Evolutionary conservation across 2,113 vertebrate genomes (phyloP).

Genomic region (Hepsetus odoe): DNA sequence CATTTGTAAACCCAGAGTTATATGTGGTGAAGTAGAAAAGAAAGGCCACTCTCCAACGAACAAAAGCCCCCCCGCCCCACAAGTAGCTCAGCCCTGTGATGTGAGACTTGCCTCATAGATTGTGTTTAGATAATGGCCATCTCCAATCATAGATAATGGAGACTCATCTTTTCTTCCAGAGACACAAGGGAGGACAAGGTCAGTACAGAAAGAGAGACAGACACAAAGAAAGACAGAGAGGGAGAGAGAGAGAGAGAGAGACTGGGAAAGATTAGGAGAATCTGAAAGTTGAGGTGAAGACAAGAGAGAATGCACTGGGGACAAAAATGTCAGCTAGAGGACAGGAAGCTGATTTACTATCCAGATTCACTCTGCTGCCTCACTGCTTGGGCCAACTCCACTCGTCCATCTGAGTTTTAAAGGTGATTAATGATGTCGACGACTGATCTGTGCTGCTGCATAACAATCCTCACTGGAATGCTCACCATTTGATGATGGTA

Average conservation of each 20-base stretch:
- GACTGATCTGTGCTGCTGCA: constrained; percentile 8
- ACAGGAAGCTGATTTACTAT: constrained; percentile 43
- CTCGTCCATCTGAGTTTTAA: constrained; percentile 22
- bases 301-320: constrained; percentile 25
- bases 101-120: constrained; percentile 73
- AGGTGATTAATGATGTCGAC: constrained; percentile 38
- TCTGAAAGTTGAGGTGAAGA: constrained; percentile 33
- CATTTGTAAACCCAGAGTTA: not conserved
- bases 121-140: constrained; percentile 83
- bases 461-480: constrained; percentile 12
- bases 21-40: not conserved
- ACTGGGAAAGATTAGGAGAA: constrained; percentile 18
- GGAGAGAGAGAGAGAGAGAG: constrained; percentile 9
- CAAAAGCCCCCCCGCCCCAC: constrained; percentile 64
- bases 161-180: constrained; percentile 76
- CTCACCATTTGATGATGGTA: not conserved
- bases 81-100: constrained; percentile 61
- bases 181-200: constrained; percentile 78
- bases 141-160: constrained; percentile 82
- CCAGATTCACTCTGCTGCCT: constrained; percentile 40
- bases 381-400: constrained; percentile 6
- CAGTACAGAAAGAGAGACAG: constrained; percentile 67
- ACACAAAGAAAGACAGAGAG: constrained; percentile 18
- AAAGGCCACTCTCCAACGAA: constrained; percentile 34
- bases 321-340: constrained; percentile 35